A percentile compares a stretch with the other conserved stretches of the same genome.
phyloP scores from a whole-genome alignment of 2,113 vertebrate species.

The Pygoscelis antarcticus region DNA sequence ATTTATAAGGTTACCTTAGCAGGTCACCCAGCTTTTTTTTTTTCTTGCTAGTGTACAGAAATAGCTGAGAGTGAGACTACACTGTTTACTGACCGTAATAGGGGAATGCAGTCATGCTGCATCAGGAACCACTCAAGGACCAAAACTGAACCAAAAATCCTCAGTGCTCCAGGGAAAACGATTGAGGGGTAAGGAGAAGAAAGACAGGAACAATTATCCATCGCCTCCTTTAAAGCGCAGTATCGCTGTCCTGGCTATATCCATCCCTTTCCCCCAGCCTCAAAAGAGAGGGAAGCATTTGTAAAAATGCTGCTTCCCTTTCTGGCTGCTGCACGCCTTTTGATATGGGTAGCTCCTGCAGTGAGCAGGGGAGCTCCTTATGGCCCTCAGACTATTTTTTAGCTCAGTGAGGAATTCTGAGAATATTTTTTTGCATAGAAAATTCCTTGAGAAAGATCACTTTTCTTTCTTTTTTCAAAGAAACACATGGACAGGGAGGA shows the following conservation, averaged over 20 bases:
- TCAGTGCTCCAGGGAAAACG: neutral
- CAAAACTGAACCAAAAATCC: neutral
- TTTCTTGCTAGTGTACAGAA: neutral
- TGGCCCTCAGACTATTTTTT: neutral
- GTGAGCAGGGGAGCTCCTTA: neutral
- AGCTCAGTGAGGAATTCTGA: neutral
- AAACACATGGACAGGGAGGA: neutral
- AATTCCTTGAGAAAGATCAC: neutral
- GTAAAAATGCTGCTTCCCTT: neutral
- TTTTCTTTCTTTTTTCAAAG: neutral
- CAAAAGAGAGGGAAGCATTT: neutral
- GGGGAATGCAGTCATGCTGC: neutral
- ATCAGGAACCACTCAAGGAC: neutral
- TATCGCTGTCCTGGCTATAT: neutral
- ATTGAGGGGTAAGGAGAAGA: neutral
- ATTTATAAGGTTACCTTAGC: slow-evolving; percentile 63
- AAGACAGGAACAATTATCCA: neutral
- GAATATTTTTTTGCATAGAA: neutral
- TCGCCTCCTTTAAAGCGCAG: neutral
- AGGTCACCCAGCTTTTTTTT: slow-evolving; percentile 18
- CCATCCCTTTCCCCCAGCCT: neutral
- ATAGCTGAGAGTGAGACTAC: neutral
- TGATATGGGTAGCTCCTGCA: neutral
- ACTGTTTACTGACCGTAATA: neutral
- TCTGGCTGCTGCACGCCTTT: neutral